Evolutionary conservation across 2,888 invertebrate genomes (phyloP).

Genomic region (Corythucha ciliata): DNA sequence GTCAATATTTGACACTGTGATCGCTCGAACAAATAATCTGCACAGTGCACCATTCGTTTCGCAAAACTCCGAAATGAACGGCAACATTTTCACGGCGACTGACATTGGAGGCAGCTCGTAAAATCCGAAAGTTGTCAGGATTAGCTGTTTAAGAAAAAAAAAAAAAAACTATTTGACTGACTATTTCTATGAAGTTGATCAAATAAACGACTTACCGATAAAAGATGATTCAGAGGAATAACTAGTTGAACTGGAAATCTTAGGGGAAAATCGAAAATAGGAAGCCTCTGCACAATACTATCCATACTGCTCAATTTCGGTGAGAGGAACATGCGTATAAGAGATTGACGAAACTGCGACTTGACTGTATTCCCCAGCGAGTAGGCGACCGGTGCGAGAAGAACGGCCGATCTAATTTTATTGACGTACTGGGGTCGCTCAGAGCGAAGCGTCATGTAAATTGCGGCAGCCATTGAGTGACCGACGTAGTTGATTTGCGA

Average conservation of each 20-base stretch:
- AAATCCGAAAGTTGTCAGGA: neutral
- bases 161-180: too few species aligned
- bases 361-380: too few species aligned
- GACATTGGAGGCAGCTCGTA: too few species aligned
- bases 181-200: too few species aligned
- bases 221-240: neutral
- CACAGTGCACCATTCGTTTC: conserved; percentile 7
- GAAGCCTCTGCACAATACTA: conserved; percentile 11
- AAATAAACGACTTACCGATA: neutral
- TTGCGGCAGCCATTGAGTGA: conserved; percentile 41
- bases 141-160: too few species aligned
- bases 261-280: neutral
- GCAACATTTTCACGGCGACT: neutral
- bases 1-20: conserved; percentile 11
- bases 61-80: conserved; percentile 6
- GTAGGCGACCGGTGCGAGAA: conserved; percentile 32
- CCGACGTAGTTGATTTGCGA: conserved; percentile 45
- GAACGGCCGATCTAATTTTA: conserved; percentile 27
- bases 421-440: conserved; percentile 33
- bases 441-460: conserved; percentile 30
- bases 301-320: too few species aligned
- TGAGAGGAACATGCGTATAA: too few species aligned
- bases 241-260: neutral
- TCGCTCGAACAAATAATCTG: neutral
- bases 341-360: too few species aligned